phyloP scores from a whole-genome alignment of 1,140 invertebrate genomes.

The Trichogramma pretiosum region DNA sequence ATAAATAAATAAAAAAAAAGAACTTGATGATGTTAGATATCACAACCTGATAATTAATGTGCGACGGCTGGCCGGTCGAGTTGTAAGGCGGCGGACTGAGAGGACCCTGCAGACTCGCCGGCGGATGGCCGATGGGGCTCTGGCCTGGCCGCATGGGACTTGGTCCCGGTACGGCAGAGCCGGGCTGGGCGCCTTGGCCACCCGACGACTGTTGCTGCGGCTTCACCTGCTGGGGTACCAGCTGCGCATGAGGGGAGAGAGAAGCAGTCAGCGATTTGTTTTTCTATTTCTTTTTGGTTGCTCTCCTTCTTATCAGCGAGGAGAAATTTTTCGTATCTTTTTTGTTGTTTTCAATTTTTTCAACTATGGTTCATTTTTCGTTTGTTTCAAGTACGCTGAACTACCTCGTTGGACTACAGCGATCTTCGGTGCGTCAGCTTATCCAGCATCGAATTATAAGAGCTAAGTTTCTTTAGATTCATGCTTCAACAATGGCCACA shows the following conservation, averaged over 20 bases:
- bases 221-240: slow-evolving; percentile 57
- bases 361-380: too few species aligned
- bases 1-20: slow-evolving; percentile 21
- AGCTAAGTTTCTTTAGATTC: too few species aligned
- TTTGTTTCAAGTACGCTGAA: too few species aligned
- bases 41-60: slow-evolving; percentile 54
- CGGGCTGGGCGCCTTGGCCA: slow-evolving; percentile 39
- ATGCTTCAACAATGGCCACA: too few species aligned
- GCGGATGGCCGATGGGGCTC: slow-evolving; percentile 53
- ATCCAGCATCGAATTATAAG: too few species aligned
- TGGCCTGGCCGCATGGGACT: slow-evolving; percentile 45
- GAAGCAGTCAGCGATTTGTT: slow-evolving; percentile 45
- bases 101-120: slow-evolving; percentile 44
- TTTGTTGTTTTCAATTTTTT: too few species aligned
- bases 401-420: too few species aligned
- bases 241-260: slow-evolving; percentile 50
- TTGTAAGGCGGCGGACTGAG: slow-evolving; percentile 46
- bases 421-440: too few species aligned
- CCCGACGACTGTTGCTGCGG: slow-evolving; percentile 59
- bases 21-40: slow-evolving; percentile 1
- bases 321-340: too few species aligned
- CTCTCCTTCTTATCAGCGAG: too few species aligned
- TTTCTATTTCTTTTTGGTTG: too few species aligned
- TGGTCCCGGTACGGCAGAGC: slow-evolving; percentile 40
- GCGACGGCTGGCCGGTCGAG: slow-evolving; percentile 45